A percentile compares a stretch with the other conserved stretches of the same genome.
Conservation (phyloP, 2,888 invertebrate genomes). For the Melipona beecheii region DNA sequence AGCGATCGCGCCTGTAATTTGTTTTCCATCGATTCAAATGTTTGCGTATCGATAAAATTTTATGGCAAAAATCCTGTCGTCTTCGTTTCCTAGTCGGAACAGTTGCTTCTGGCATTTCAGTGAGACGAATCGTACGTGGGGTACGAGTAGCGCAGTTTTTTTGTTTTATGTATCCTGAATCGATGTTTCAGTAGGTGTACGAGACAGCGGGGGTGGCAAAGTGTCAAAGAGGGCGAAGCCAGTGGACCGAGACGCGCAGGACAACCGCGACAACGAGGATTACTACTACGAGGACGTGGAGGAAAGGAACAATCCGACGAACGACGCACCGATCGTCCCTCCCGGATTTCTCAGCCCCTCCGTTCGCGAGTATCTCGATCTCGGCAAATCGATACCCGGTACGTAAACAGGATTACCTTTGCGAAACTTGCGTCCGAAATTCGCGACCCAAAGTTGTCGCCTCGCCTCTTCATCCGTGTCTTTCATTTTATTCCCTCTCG, state of each 20-base stretch:
- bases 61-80: too few relatives aligned
- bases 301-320: slow-evolving; percentile 85
- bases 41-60: too few relatives aligned
- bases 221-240: slow-evolving; percentile 84
- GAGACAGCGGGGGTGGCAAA: slow-evolving; percentile 73
- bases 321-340: slow-evolving; percentile 87
- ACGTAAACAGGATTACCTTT: slow-evolving; percentile 82
- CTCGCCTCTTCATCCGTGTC: neutral
- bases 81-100: too few relatives aligned
- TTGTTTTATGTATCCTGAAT: neutral
- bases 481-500: neutral
- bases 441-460: slow-evolving; percentile 33
- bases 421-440: slow-evolving; percentile 41
- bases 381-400: slow-evolving; percentile 96
- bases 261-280: slow-evolving; percentile 84
- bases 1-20: too few relatives aligned
- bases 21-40: too few relatives aligned
- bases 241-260: slow-evolving; percentile 80
- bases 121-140: too few relatives aligned
- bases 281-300: slow-evolving; percentile 84
- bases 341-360: slow-evolving; percentile 93
- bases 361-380: slow-evolving; percentile 93
- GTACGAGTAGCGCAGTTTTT: too few relatives aligned
- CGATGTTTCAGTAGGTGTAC: slow-evolving; percentile 54
- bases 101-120: too few relatives aligned